These are phyloP conservation scores for Tachypleus tridentatus DNA, from an alignment of 1,140 invertebrate species.

Conservation along the genomic window DNA sequence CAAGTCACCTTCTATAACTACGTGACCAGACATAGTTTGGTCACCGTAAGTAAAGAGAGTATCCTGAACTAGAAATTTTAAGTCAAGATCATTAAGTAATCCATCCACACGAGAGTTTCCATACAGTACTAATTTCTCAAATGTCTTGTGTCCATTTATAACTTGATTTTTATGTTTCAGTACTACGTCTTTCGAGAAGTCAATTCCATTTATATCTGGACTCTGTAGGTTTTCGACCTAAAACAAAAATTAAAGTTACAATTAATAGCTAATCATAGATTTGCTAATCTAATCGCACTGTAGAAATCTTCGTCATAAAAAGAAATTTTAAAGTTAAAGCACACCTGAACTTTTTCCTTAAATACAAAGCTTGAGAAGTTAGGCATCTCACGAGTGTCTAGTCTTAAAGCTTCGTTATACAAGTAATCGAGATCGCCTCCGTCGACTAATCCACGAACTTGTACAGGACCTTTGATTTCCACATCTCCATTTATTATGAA, in stretches of 20 bases:
- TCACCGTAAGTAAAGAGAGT: constrained; percentile 12
- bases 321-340: neutral
- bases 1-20: constrained; percentile 1
- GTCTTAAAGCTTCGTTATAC: constrained; percentile 10
- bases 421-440: constrained; percentile 9
- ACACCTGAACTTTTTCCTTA: constrained; percentile 3
- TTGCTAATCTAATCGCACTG: neutral
- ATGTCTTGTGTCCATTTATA: constrained; percentile 10
- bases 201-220: constrained; percentile 13
- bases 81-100: constrained; percentile 10
- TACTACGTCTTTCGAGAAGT: constrained; percentile 15
- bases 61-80: constrained; percentile 11
- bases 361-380: constrained; percentile 10
- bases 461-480: constrained; percentile 10
- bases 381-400: constrained; percentile 2
- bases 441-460: constrained; percentile 1
- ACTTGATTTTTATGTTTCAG: constrained; percentile 7
- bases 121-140: constrained; percentile 10
- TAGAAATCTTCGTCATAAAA: neutral
- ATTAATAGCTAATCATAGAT: neutral
- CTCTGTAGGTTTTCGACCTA: constrained; percentile 12
- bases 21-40: constrained; percentile 8
- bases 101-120: constrained; percentile 6
- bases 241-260: constrained; percentile 6
- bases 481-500: neutral